Evolutionary conservation across 2,888 invertebrate species (phyloP), one percentile per base, ranked within the genome.

Genomic region (Xiphydria camelus): DNA sequence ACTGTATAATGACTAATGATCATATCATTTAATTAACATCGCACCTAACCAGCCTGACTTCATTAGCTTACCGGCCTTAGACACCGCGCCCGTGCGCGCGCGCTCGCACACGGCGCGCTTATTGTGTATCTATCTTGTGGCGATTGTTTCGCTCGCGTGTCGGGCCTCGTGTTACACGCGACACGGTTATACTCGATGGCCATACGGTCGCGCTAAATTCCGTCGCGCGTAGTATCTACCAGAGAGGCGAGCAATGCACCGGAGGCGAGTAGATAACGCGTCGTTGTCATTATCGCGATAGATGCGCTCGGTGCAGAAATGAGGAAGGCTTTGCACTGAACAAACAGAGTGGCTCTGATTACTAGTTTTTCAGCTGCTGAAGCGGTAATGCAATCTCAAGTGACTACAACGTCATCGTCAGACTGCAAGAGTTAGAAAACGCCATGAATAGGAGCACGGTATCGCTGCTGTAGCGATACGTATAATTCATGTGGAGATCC

Each of bases 21-120:
- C 63, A 66, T 73, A 75, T 74, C 73, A 73, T 74, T 74, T 73
- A 73, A 75, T 74, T 73, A 75, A 74, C 73, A 70, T 72, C 71
- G 64, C 68, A 69, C 68, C 66, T 68, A 72, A 70, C 68, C 65
- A 64, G 61, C 56, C 56, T 59, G 58, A 65, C 64, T 70, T 64
- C 70, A 70, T 71, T 70, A 70, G 68, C 65, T 53, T 54, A 56
- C 62, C 54, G 59, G 62, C 63, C 64, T 62, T 64, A 64, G 65
- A 64, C 54, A 58, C 51, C 49, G 51, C 55, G 58, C 49, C 49
- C 29, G 12, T 29, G 29, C 29, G 12, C 29, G 12, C n/a, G n/a
- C n/a, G n/a, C n/a, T n/a, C n/a, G n/a, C n/a, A 35, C n/a, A 50
- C 51, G 51, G 50, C 45, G 57, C 67, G 71, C 72, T 73, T 70